Base-by-base conservation (phyloP, 2,888 invertebrate genomes). In the Papilio protenor region DNA sequence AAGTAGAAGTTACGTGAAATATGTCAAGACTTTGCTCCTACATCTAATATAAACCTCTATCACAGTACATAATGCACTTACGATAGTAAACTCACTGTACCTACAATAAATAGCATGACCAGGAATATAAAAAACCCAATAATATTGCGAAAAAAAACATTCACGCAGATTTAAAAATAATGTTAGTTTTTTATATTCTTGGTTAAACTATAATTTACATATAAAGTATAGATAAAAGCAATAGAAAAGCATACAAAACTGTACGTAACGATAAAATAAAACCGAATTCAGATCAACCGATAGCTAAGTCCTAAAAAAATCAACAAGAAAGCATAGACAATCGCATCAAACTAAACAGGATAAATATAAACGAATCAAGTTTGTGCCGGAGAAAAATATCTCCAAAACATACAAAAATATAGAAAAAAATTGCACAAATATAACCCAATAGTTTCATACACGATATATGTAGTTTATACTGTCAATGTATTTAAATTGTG, bases 31-130 rank as follows among this genome's bases (percentile, higher is more conserved):
- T 87, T 85, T 85, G 91, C 91, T 91, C 92, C 89, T 90, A 90
- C 84, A 84, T 83, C 88, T 91, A 90, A 92, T 93, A 94, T 93
- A 8, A 40, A 93, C 92, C 84, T 91, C 91, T 94, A 94, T 94
- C 94, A 94, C 94, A 94, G 92, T 94, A 94, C 91, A 91, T 93
- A 94, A 94, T 93, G 94, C 93, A 94, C 94, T 92, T 93, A 93
- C 85, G 88, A 90, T 84, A 88, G 86, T 87, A 87, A 88, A 91
- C 87, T 89, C 83, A 88, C 82, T 83, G 83, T 84, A 87, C 87
- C 83, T 88, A 88, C 85, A 88, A 84, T 82, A 84, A 84, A 83
- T 82, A 84, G 82, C 81, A 1, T n/a, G 12, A 55, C 49, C 12
- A 49, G 14, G 55, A 85, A 83, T 80, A 72, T 77, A 40, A 40